These are phyloP conservation scores for Nemopilema nomurai DNA, from an alignment of 30 jellyfish, hydroid and myxozoan species.

Conservation along the genomic window DNA sequence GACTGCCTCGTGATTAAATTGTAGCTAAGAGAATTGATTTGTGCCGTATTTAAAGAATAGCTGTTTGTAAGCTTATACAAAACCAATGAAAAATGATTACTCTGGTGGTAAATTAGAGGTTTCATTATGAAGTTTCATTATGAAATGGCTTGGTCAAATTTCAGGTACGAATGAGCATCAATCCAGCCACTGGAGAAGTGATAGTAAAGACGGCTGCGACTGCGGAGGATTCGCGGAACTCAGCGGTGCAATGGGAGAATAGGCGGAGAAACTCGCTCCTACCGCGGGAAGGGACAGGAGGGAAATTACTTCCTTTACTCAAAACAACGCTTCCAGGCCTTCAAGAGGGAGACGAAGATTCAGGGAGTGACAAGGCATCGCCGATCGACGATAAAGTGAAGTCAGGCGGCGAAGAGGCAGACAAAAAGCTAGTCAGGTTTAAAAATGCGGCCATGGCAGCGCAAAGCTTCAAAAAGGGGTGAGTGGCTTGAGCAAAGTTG, in stretches of 20 bases:
- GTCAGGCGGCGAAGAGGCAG: not conserved
- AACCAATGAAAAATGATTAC: too few species aligned
- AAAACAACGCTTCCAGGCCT: not conserved
- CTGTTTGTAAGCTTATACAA: too few species aligned
- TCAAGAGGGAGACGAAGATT: conserved; percentile 28
- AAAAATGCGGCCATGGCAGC: conserved; percentile 12
- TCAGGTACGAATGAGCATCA: conserved; percentile 46
- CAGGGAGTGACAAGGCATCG: not conserved
- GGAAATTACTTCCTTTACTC: not conserved
- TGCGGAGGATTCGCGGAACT: conserved; percentile 23
- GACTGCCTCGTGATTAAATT: too few species aligned
- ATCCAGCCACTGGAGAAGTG: conserved; percentile 78
- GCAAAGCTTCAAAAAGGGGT: conserved; percentile 9
- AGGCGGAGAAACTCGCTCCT: conserved; percentile 36
- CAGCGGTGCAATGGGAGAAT: conserved; percentile 50
- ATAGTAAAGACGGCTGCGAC: conserved; percentile 20
- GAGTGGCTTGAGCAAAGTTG: not conserved
- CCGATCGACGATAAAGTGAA: not conserved
- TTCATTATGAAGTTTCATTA: too few species aligned
- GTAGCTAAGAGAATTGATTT: too few species aligned
- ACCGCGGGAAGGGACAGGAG: conserved; percentile 15
- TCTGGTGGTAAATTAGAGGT: too few species aligned
- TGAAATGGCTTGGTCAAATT: not conserved
- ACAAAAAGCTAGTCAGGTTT: not conserved
- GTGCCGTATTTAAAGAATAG: too few species aligned